Base-by-base conservation (phyloP, 2,113 vertebrate species). In the Dascyllus trimaculatus region DNA sequence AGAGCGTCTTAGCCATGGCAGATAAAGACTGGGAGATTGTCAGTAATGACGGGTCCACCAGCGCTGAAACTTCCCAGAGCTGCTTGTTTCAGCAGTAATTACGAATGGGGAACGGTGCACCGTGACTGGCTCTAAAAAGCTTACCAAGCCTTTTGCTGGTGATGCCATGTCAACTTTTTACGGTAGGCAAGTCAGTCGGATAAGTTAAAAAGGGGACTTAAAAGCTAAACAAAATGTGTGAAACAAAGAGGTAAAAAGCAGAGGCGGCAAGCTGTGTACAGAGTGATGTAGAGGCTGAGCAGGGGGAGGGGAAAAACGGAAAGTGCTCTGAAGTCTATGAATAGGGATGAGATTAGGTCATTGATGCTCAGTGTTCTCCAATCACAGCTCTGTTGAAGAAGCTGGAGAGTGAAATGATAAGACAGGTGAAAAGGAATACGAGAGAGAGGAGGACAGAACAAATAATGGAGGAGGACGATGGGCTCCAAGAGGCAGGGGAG, bases 31-130 rank as follows among this genome's bases (percentile, higher is more conserved):
- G 45, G 35, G 68, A 89, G 86, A 85, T 84, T 92, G 90, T 90
- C 89, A 81, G 87, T 88, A 93, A 94, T 89, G 89, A 91, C 75
- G 77, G 84, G 84, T 82, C 85, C 67, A 63, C 85, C 78, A 38
- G 79, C 69, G 61, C 82, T 64, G 48, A 84, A 84, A 77, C 87
- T 90, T 92, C 87, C 85, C 89, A 86, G 88, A 79, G 88, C 84
- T 89, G 90, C 88, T 91, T 87, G 89, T 89, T 91, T 88, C 83
- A 84, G 89, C 86, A 91, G 88, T 87, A 93, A 95, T 93, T 91
- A 92, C 72, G 53, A 62, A 4, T 56, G 71, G 72, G 66, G 61
- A 73, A 81, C 8, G 78, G 63, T 56, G 81, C 84, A 80, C 86
- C 69, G 70, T 84, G 87, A 89, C 85, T 77, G 71, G 73, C 80